phyloP scores from a whole-genome alignment of 2,113 vertebrate species.

The Entelurus aequoreus region DNA sequence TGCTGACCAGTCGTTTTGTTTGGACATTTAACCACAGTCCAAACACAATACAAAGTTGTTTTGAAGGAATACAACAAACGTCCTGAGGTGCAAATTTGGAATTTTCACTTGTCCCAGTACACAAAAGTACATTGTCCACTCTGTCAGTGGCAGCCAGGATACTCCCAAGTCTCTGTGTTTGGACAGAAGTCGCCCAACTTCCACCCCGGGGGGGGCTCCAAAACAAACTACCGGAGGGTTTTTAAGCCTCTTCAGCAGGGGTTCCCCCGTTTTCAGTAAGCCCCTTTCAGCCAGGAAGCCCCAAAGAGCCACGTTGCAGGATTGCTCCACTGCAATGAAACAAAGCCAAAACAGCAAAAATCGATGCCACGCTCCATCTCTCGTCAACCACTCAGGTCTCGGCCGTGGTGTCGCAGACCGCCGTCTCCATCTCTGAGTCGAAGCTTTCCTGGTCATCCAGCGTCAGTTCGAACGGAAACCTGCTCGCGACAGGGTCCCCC shows the following conservation, averaged over 20 bases:
- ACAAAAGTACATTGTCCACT: conserved; percentile 19
- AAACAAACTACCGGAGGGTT: conserved; percentile 50
- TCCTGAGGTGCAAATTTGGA: conserved; percentile 62
- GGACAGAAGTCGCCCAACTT: conserved; percentile 31
- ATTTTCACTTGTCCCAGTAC: conserved; percentile 35
- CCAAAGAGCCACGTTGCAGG: conserved; percentile 62
- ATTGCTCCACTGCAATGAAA: conserved; percentile 70
- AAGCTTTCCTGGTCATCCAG: conserved; percentile 81
- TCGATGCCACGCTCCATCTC: conserved; percentile 8
- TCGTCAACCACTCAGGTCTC: conserved; percentile 30
- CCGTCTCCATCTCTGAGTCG: conserved; percentile 25
- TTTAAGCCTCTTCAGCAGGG: conserved; percentile 38
- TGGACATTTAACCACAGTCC: conserved; percentile 56
- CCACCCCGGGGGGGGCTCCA: conserved; percentile 15
- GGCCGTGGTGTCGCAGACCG: conserved; percentile 40
- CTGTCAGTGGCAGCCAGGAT: conserved; percentile 15
- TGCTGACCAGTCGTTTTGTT: conserved; percentile 72
- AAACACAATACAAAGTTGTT: conserved; percentile 19
- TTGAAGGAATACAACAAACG: conserved; percentile 39
- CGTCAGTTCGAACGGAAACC: conserved; percentile 95
- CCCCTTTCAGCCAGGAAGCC: conserved; percentile 49
- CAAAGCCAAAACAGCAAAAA: conserved; percentile 24
- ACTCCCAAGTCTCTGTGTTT: conserved; percentile 19
- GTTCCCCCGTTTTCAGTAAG: conserved; percentile 45
- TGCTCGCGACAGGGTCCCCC: conserved; percentile 69